Base-by-base conservation (phyloP, 2,113 vertebrate species). In the Sminthopsis crassicaudata region DNA sequence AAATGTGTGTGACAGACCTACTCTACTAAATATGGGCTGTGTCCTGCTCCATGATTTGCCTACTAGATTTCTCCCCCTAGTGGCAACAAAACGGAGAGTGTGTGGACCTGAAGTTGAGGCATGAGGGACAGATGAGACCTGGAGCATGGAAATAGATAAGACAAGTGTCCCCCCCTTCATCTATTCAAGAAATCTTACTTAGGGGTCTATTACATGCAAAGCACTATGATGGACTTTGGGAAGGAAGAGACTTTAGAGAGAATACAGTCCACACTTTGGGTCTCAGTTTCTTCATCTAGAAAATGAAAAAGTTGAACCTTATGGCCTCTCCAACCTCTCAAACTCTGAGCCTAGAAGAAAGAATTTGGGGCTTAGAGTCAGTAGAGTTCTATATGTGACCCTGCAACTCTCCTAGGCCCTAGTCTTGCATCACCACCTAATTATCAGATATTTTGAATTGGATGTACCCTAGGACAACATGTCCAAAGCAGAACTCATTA, bases 51-150 rank as follows among this genome's bases (percentile, higher is more conserved):
- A 95, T 84, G 91, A 89, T 96, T 9, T n/a, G 57, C 53, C 76
- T 96, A 96, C 96, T 54, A 25, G 19, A 92, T 36, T 97, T 97
- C 95, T 97, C 96, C 97, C 96, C 98, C 96, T 98, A 97, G 96
- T 97, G 95, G 94, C 54, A 93, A 92, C 92, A 95, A 89, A 53
- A 53, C 0, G 67, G 60, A 55, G 54, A n/a, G 67, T 22, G n/a
- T 22, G 19, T 84, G 67, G 30, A 23, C 19, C n/a, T 42, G 67
- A 84, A 84, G n/a, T 2, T 42, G 6, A 42, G 67, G 16, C 67
- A 76, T 76, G 67, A 76, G 36, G 67, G 57, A 67, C 60, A n/a
- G 12, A 67, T 36, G 57, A 67, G 27, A 36, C 57, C 57, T 14
- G 11, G 27, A 67, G 10, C 11, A 36, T n/a, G 12, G 16, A 76